Evolutionary conservation across 2,797 vertebrate genomes (phyloP), one percentile per base, ranked within the genome.

Genomic region (Notoglanidium macrostoma): DNA sequence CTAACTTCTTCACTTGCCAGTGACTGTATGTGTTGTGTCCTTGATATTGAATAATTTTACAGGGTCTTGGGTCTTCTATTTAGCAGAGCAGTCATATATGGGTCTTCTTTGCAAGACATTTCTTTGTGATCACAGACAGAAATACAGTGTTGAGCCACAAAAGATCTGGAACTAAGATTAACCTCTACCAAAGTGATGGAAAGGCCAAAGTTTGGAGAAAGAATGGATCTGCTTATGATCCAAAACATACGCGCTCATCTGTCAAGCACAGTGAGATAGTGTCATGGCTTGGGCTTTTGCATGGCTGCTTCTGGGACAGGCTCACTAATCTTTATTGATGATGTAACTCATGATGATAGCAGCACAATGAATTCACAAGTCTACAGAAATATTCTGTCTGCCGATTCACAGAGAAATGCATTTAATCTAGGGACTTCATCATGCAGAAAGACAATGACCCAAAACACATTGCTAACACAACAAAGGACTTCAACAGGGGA

Each of bases 1-100:
- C 87, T 87, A 74, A 87, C 74, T 35, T 55, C 83, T 68, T 89
- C 55, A 14, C 55, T 78, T 83, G 74, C 70, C 70, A 44, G 54
- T 90, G 40, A 79, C 74, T 87, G 77, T 68, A 40, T 88, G 59
- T 86, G 29, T n/a, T 49, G 21, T 73, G 51, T 76, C 23, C 14
- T 73, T 76, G 65, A 63, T 51, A 61, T 51, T 23, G 44, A 67
- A 83, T 67, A 19, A 83, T 83, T 67, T 54, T 63, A 32, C 67
- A 67, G 57, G 26, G 26, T 57, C 51, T 44, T 46, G 61, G 46
- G 15, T 57, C 49, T 77, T 68, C 19, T 84, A 17, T 61, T 21
- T 17, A 68, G 51, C 54, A 68, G 80, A 78, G 17, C 46, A 51
- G 78, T 51, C 29, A 83, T 32, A 26, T 44, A 83, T 54, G 3